Percentiles rank a stretch among this genome's conserved stretches.
Evolutionary conservation across 2,113 vertebrate genomes (phyloP).

Genomic region (Cacatua alba): DNA sequence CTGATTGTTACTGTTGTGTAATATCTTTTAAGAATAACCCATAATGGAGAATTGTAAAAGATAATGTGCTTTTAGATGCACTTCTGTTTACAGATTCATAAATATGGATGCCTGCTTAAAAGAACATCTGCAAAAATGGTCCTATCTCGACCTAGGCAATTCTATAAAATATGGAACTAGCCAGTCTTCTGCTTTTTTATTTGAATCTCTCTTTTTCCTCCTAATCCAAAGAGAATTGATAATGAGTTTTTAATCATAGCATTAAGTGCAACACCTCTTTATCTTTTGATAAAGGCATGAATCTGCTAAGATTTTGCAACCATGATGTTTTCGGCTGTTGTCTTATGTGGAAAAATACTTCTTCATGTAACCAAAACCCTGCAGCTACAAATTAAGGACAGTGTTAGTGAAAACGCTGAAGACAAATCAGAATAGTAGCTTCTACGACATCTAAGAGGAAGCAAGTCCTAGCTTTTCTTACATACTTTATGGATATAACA

Average conservation of each 20-base stretch:
- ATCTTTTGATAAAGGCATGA: background rate
- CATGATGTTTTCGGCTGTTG: accelerated
- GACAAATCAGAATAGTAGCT: background rate
- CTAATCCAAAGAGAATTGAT: background rate
- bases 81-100: background rate
- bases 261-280: background rate
- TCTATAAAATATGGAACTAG: background rate
- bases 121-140: background rate
- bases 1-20: background rate
- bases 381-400: background rate
- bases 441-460: background rate
- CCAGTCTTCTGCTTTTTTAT: background rate
- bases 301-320: background rate
- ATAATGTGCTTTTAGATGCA: background rate
- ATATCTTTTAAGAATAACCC: background rate
- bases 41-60: background rate
- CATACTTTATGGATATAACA: too few relatives aligned
- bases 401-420: background rate
- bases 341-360: background rate
- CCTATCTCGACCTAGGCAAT: background rate
- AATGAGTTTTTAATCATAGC: background rate
- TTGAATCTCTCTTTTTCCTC: background rate
- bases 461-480: background rate
- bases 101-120: background rate
- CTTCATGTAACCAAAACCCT: background rate